Evolutionary conservation across 30 jellyfish, hydroid and myxozoan species (phyloP), one percentile per base, ranked within the genome.

Genomic region (Nemopilema nomurai): DNA sequence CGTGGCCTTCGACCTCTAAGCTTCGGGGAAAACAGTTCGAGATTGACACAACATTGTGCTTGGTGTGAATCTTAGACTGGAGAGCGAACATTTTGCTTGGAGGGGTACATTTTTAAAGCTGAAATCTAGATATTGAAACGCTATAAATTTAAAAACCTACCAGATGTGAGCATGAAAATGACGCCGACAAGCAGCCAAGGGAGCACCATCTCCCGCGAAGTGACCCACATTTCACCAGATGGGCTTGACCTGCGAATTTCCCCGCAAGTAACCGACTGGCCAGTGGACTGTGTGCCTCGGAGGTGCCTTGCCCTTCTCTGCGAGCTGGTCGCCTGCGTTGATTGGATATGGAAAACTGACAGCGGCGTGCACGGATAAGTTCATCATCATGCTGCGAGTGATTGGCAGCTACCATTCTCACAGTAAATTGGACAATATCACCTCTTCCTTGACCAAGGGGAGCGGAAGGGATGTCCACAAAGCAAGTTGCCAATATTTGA

Each of bases 201-300:
- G 25, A 62, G 75, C 63, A 76, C 22, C 65, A 49, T 65, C 71
- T 71, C 33, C 63, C 29, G 50, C 22, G 86, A 23, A 26, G 75
- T n/a, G 18, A 8, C 51, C 86, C 86, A 76, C 86, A 76, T 76
- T 7, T 76, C 33, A 76, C 86, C 86, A 76, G 86, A 49, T 65
- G 74, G 86, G 74, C 31, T 76, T 71, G 31, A 76, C 86, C 25
- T 76, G 86, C 86, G 86, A 76, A 52, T 4, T 26, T 66, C 1
- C 63, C 50, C 86, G 86, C 86, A 76, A 76, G 86, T 76, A 28
- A 76, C 86, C 86, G 26, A 76, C 86, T 53, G 51, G 86, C 75
- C 86, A 51, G 86, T 76, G 86, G 86, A 76, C 30, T 76, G 76
- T 7, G 1, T 53, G 19, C 28, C 62, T 62, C 8, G 29, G 62